These are phyloP conservation scores for Stenopsyche tienmushanensis DNA, from an alignment of 1,140 invertebrate species.

Conservation along the genomic window DNA sequence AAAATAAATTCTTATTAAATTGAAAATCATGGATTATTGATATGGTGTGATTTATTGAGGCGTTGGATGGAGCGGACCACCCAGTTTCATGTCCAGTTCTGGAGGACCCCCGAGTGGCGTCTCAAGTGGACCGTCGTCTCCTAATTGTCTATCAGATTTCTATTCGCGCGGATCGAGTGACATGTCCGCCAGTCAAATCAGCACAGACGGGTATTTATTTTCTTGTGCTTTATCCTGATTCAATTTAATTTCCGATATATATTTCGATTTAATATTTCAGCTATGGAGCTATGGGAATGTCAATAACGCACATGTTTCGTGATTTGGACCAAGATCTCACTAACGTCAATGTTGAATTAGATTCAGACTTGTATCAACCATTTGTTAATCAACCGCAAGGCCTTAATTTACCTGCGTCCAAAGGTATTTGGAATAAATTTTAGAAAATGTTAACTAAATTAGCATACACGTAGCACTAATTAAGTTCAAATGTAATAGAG, in stretches of 20 bases:
- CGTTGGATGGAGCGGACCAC: slow-evolving; percentile 63
- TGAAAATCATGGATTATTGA: not conserved
- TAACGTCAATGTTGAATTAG: slow-evolving; percentile 60
- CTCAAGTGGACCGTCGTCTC: slow-evolving; percentile 53
- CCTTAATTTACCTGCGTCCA: slow-evolving; percentile 23
- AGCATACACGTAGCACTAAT: too few relatives aligned
- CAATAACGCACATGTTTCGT: slow-evolving; percentile 57
- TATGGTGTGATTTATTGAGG: slow-evolving; percentile 42
- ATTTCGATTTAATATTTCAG: not conserved
- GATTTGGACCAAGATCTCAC: slow-evolving; percentile 60
- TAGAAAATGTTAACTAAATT: not conserved
- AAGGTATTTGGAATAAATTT: slow-evolving; percentile 26
- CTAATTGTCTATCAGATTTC: slow-evolving; percentile 56
- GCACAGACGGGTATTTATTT: slow-evolving; percentile 61
- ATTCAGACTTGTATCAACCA: slow-evolving; percentile 53
- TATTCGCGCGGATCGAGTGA: slow-evolving; percentile 56
- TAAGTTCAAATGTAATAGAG: slow-evolving; percentile 50
- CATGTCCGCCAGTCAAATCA: slow-evolving; percentile 64
- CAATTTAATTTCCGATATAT: slow-evolving; percentile 1
- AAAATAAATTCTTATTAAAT: too few relatives aligned
- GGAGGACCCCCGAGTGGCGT: slow-evolving; percentile 49
- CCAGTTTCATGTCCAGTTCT: slow-evolving; percentile 58
- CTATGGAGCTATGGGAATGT: slow-evolving; percentile 32
- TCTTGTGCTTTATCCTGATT: not conserved
- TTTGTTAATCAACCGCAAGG: slow-evolving; percentile 46